Percentiles rank a stretch among this genome's conserved stretches.
Evolutionary conservation across 2,797 vertebrate species (phyloP).

Genomic region (Pseudopleuronectes americanus): DNA sequence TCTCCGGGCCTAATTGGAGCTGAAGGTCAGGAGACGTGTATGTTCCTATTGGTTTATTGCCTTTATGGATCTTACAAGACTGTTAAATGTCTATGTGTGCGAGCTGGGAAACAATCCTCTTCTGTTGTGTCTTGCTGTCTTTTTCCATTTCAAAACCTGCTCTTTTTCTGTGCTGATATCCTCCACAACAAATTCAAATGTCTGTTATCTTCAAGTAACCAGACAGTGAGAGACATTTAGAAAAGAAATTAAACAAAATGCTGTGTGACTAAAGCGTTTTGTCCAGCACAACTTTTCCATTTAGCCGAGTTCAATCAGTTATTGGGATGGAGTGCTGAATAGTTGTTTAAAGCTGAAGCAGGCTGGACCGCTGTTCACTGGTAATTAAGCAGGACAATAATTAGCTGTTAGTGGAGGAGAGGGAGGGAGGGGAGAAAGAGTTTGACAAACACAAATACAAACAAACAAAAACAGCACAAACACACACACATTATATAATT

Average conservation of each 20-base stretch:
- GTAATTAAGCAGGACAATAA: conserved; percentile 83
- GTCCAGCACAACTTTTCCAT: conserved; percentile 73
- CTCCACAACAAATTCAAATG: conserved; percentile 74
- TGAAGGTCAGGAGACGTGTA: conserved; percentile 80
- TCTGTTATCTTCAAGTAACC: conserved; percentile 79
- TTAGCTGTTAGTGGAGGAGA: conserved; percentile 68
- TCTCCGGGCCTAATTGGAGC: conserved; percentile 79
- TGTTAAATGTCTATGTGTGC: conserved; percentile 42
- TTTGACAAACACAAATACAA: conserved; percentile 51
- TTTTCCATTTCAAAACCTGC: conserved; percentile 62
- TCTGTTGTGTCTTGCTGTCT: conserved; percentile 52
- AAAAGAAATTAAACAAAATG: conserved; percentile 77
- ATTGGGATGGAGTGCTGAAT: conserved; percentile 71
- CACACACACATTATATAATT: conserved; percentile 44
- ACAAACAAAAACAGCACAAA: conserved; percentile 52
- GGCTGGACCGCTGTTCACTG: conserved; percentile 68
- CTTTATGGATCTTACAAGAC: conserved; percentile 72
- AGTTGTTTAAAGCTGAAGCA: conserved; percentile 77
- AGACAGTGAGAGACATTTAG: conserved; percentile 76
- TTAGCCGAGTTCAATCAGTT: conserved; percentile 80
- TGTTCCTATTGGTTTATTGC: conserved; percentile 77
- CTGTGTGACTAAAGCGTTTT: conserved; percentile 76
- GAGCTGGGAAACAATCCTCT: conserved; percentile 38
- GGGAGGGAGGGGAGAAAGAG: conserved; percentile 27
- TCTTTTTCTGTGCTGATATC: conserved; percentile 64